These are phyloP conservation scores for Anomalospiza imberbis DNA, from an alignment of 2,797 vertebrate genomes.

Conservation along the genomic window DNA sequence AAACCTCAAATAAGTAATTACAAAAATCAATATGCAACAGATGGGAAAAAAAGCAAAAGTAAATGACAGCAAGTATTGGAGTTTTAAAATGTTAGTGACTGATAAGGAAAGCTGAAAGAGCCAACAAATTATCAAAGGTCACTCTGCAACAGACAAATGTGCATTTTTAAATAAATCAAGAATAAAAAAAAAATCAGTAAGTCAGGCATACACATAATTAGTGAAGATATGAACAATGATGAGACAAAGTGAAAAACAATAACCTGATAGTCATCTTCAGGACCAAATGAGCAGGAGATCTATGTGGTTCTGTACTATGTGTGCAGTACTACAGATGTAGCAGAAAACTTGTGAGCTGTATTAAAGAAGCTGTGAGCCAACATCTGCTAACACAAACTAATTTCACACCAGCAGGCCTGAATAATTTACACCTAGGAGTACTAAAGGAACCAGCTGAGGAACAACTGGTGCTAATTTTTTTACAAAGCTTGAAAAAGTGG, in stretches of 20 bases:
- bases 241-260: background rate
- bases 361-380: background rate
- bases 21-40: slow-evolving; percentile 30
- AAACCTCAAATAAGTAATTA: background rate
- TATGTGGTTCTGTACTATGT: background rate
- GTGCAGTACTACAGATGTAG: background rate
- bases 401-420: background rate
- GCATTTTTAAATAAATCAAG: background rate
- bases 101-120: slow-evolving; percentile 19
- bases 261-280: background rate
- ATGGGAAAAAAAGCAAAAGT: slow-evolving; percentile 22
- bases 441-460: background rate
- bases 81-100: slow-evolving; percentile 7
- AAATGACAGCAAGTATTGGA: slow-evolving; percentile 18
- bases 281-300: background rate
- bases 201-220: background rate
- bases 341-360: background rate
- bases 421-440: background rate
- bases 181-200: background rate
- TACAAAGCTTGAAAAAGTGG: background rate
- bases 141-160: background rate
- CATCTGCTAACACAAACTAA: background rate
- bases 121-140: slow-evolving; percentile 38
- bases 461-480: background rate
- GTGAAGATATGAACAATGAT: background rate